Evolutionary conservation across 2,797 vertebrate species (phyloP).

Genomic region (Eulemur mongoz): DNA sequence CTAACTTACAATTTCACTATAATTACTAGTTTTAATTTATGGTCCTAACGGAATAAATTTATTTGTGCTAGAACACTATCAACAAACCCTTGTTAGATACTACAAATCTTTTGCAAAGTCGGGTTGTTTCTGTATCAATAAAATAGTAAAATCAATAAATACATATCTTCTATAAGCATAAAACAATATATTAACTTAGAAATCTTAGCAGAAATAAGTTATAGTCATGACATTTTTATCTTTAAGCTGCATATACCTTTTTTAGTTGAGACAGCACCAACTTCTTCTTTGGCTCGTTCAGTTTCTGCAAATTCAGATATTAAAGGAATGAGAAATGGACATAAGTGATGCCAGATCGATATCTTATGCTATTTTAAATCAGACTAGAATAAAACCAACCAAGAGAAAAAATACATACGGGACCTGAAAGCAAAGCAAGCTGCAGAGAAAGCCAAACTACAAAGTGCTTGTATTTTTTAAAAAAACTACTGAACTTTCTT

Average conservation of each 20-base stretch:
- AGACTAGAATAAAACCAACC: not conserved
- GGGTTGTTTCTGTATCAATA: not conserved
- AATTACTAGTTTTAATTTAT: not conserved
- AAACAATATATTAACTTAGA: not conserved
- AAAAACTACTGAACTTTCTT: not conserved
- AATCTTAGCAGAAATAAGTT: not conserved
- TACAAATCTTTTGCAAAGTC: not conserved
- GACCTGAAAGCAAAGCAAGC: constrained; percentile 4
- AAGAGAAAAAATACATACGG: not conserved
- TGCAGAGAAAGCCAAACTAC: not conserved
- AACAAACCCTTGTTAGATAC: not conserved
- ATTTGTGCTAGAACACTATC: not conserved
- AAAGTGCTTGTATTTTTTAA: not conserved
- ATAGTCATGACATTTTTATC: not conserved
- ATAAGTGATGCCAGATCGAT: not conserved
- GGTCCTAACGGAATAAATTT: not conserved
- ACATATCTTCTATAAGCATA: not conserved
- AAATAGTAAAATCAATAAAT: constrained; percentile 36
- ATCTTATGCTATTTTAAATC: not conserved
- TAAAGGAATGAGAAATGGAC: constrained; percentile 35
- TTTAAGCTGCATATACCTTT: constrained; percentile 70
- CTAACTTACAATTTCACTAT: not conserved
- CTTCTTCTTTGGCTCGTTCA: constrained; percentile 77
- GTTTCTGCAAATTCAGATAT: constrained; percentile 76
- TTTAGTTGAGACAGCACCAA: constrained; percentile 60